A percentile compares a stretch with the other conserved stretches of the same genome.
Evolutionary conservation across 2,113 vertebrate species (phyloP).

Genomic region (Caracal caracal): DNA sequence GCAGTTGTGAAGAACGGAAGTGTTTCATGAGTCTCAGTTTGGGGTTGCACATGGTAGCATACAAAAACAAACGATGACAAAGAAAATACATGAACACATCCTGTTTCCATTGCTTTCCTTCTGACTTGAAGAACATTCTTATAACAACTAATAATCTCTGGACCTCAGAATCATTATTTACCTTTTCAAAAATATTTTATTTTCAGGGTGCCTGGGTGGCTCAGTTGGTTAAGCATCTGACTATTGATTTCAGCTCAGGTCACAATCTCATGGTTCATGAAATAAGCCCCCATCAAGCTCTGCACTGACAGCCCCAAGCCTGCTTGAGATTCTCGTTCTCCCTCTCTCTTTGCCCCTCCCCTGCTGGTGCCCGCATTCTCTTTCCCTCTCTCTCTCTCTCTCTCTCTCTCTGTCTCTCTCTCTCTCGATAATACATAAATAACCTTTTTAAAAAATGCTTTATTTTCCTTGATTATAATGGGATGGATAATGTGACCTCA

Average conservation of each 20-base stretch:
- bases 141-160: slow-evolving; percentile 42
- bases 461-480: slow-evolving; percentile 18
- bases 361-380: too few relatives aligned
- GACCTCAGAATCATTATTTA: not conserved
- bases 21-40: slow-evolving; percentile 29
- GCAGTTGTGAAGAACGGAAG: not conserved
- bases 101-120: slow-evolving; percentile 49
- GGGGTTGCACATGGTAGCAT: not conserved
- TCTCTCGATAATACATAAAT: too few relatives aligned
- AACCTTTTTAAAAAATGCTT: not conserved
- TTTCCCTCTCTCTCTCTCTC: too few relatives aligned
- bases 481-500: not conserved
- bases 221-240: too few relatives aligned
- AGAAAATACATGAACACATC: slow-evolving; percentile 43
- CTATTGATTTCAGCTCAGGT: too few relatives aligned
- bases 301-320: too few relatives aligned
- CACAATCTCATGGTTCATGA: too few relatives aligned
- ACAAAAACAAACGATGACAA: slow-evolving; percentile 43
- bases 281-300: too few relatives aligned
- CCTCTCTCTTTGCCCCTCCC: too few relatives aligned
- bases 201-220: not conserved
- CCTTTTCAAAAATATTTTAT: not conserved
- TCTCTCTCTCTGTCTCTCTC: too few relatives aligned
- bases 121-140: slow-evolving; percentile 4
- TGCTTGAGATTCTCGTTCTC: too few relatives aligned